These are phyloP conservation scores for Fulmarus glacialis DNA, from an alignment of 2,113 vertebrate species.

Conservation along the genomic window DNA sequence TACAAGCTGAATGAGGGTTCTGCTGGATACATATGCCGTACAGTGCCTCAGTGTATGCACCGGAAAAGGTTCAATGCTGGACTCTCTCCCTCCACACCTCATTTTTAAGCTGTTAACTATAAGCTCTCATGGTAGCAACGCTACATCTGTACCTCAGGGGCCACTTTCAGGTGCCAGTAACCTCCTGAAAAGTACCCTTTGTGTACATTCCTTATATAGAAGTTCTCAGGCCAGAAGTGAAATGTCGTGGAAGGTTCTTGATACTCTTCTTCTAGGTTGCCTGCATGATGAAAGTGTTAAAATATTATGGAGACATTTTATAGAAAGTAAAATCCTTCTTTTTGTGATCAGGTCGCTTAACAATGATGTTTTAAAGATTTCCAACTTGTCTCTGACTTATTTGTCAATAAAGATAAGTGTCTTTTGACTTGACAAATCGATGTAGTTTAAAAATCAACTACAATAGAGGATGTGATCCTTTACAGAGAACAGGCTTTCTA, in stretches of 20 bases:
- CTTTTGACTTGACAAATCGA: background rate
- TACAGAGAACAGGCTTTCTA: background rate
- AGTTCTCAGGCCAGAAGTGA: background rate
- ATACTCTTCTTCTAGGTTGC: background rate
- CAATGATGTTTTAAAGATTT: background rate
- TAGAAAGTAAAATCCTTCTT: background rate
- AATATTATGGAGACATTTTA: background rate
- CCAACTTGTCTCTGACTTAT: background rate
- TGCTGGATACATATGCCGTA: constrained; percentile 40
- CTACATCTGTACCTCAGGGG: constrained; percentile 34
- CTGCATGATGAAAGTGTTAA: background rate
- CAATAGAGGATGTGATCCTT: background rate
- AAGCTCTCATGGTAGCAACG: constrained; percentile 60
- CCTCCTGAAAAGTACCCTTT: constrained; percentile 41
- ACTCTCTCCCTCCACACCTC: constrained; percentile 61
- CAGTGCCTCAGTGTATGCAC: constrained; percentile 57
- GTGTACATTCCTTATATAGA: background rate
- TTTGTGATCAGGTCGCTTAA: background rate
- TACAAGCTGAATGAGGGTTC: constrained; percentile 66
- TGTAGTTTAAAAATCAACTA: background rate
- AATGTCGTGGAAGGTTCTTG: background rate
- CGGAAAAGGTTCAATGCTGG: constrained; percentile 57
- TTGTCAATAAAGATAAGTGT: background rate
- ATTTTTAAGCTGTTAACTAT: constrained; percentile 68
- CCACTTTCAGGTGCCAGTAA: constrained; percentile 46